Percentiles rank a stretch among this genome's conserved stretches.
These are phyloP conservation scores for Mythimna albipuncta DNA, from an alignment of 2,888 invertebrate genomes.

Conservation along the genomic window DNA sequence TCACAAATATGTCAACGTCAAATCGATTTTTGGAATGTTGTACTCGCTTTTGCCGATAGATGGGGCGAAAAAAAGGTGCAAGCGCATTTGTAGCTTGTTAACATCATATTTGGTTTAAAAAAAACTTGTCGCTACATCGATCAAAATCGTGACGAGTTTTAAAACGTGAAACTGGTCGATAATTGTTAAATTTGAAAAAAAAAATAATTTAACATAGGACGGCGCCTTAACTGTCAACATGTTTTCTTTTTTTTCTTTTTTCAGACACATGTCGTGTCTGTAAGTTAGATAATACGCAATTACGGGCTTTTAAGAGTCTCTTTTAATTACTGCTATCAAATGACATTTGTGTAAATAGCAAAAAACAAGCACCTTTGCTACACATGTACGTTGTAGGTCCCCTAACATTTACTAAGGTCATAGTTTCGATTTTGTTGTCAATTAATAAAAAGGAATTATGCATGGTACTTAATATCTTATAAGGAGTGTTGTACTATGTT, in stretches of 20 bases:
- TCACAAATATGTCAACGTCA: constrained; percentile 26
- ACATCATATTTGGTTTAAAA: constrained; percentile 19
- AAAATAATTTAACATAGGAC: constrained; percentile 10
- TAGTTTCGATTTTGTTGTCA: constrained; percentile 36
- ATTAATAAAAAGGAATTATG: constrained; percentile 41
- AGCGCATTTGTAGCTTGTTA: constrained; percentile 28
- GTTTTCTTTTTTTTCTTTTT: constrained; percentile 34
- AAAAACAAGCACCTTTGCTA: constrained; percentile 54
- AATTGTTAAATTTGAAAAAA: constrained; percentile 5
- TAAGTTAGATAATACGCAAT: constrained; percentile 69
- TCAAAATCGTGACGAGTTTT: constrained; percentile 45
- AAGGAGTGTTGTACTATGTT: constrained; percentile 22
- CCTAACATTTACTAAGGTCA: constrained; percentile 15
- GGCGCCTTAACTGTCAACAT: constrained; percentile 49
- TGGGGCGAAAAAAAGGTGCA: constrained; percentile 34
- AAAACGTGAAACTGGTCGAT: constrained; percentile 41
- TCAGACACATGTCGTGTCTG: constrained; percentile 54
- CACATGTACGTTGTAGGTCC: constrained; percentile 22
- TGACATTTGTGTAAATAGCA: constrained; percentile 61
- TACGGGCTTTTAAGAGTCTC: constrained; percentile 67
- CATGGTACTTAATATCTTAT: constrained; percentile 43
- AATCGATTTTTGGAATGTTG: constrained; percentile 53
- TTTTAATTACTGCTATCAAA: constrained; percentile 70
- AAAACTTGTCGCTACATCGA: constrained; percentile 13
- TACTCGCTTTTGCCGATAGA: constrained; percentile 28